A percentile compares a stretch with the other conserved stretches of the same genome.
These are phyloP conservation scores for Pseudonaja textilis DNA, from an alignment of 2,113 vertebrate genomes.

Conservation along the genomic window DNA sequence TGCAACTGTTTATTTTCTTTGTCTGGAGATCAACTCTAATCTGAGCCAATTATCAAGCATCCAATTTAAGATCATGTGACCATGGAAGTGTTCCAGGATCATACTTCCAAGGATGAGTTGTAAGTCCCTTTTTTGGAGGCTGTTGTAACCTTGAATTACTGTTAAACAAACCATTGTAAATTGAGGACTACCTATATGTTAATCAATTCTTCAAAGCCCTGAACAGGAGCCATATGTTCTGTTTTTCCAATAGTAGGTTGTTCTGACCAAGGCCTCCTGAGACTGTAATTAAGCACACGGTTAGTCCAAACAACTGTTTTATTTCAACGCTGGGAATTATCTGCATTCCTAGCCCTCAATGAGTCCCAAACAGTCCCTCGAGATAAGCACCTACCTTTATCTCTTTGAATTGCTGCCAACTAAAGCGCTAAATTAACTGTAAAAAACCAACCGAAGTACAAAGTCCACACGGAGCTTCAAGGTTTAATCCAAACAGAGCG, in stretches of 20 bases:
- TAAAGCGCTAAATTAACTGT: too few species aligned
- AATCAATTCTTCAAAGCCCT: neutral
- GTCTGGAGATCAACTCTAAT: neutral
- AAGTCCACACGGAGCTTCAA: too few species aligned
- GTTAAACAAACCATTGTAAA: neutral
- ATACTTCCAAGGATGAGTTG: neutral
- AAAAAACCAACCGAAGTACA: too few species aligned
- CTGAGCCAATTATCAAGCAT: neutral
- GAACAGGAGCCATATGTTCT: neutral
- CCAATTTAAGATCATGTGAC: neutral
- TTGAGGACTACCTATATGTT: neutral
- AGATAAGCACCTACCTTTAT: too few species aligned
- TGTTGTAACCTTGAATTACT: neutral
- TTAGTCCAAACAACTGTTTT: too few species aligned
- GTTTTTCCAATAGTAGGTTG: neutral
- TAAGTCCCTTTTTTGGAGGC: neutral
- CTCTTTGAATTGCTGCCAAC: too few species aligned
- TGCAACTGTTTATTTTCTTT: neutral
- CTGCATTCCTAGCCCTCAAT: too few species aligned
- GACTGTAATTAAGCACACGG: too few species aligned
- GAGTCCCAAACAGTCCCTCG: too few species aligned
- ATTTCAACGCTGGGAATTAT: too few species aligned
- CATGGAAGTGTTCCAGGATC: neutral
- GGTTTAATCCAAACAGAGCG: too few species aligned
- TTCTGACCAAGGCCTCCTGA: too few species aligned